Base-by-base conservation (phyloP, 1,140 invertebrate species). In the Phymastichus coffea region DNA sequence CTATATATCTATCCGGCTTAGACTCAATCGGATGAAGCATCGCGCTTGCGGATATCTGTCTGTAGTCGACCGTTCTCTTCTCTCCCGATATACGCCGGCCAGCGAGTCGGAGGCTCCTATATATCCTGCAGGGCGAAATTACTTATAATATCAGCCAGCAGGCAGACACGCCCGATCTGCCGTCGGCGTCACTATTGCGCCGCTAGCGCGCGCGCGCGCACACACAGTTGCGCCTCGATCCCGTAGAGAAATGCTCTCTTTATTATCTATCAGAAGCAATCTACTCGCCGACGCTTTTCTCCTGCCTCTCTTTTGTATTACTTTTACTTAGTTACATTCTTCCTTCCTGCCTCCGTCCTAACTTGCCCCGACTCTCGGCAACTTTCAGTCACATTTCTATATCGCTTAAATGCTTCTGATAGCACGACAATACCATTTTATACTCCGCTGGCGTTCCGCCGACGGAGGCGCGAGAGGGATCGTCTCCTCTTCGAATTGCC, bases 201-300 rank as follows among this genome's bases (percentile, higher is more conserved):
- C 35, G 58, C 40, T 57, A 56, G 59, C 40, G 48, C 26, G 43
- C 56, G 62, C 59, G 64, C 64, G 37, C 48, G 38, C 35, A 49
- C 35, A 17, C 56, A 1, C 20, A 9, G 25, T 65, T 52, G 40
- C 54, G 44, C 61, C 57, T 49, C 61, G 62, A 67, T 69, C 61
- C 66, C 69, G 63, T 58, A 57, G 64, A 68, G 67, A 69, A 72
- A 73, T 68, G 63, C 48, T 54, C 64, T 65, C 64, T 73, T 73
- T 72, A 73, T 72, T 74, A 70, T 74, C 72, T 69, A 71, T 72
- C 67, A 66, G 63, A 69, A 67, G 59, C 66, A 71, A 72, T 71
- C 64, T 66, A 66, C 57, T 33, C 53, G 55, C 53, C 68, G 52
- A 64, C 51, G 22, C 7, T 47, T 59, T 54, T 57, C 63, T 63